Conservation (phyloP, 2,113 vertebrate genomes). For the Chlamydotis undulata region DNA sequence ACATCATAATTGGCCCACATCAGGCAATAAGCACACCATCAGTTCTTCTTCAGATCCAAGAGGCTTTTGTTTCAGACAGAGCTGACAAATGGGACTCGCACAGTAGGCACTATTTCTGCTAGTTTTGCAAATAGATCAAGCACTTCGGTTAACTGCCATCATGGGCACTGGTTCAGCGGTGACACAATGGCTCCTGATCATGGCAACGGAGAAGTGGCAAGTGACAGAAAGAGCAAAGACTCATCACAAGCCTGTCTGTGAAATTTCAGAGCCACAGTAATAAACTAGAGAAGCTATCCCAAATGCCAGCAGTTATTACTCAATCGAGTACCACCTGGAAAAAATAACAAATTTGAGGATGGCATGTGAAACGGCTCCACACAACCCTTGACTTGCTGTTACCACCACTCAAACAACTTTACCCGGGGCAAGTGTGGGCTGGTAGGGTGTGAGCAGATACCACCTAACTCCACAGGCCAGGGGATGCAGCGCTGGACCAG, state of each 20-base stretch:
- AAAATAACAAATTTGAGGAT: accelerated
- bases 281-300: not conserved
- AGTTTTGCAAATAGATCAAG: not conserved
- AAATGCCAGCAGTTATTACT: not conserved
- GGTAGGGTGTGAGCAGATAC: not conserved
- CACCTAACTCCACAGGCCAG: not conserved
- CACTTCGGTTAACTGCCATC: not conserved
- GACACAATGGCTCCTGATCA: not conserved
- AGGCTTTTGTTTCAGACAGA: not conserved
- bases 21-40: not conserved
- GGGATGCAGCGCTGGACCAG: accelerated
- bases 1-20: not conserved
- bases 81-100: not conserved
- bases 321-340: not conserved
- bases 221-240: not conserved
- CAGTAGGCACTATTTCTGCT: not conserved
- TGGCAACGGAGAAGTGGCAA: not conserved
- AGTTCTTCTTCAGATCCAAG: not conserved
- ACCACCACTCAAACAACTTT: not conserved
- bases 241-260: not conserved
- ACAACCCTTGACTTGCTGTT: not conserved
- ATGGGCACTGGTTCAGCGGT: not conserved
- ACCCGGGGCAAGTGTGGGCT: not conserved
- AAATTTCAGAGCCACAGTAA: not conserved
- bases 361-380: not conserved